These are phyloP conservation scores for Micronycteris hirsuta DNA, from an alignment of 2,113 vertebrate genomes.

Conservation along the genomic window DNA sequence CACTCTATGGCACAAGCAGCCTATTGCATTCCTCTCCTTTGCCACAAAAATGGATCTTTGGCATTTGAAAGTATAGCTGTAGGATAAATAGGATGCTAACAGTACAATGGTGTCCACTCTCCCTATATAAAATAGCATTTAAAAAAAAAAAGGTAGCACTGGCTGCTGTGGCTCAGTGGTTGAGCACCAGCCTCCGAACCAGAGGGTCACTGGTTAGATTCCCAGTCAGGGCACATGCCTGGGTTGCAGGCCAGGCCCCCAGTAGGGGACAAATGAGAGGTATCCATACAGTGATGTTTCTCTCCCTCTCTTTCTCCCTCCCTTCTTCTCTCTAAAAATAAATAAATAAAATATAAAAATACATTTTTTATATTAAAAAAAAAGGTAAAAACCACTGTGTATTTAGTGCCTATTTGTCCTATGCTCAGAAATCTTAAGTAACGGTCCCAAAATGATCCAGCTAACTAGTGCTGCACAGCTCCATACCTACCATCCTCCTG, in stretches of 20 bases:
- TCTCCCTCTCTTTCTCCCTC: too few relatives aligned
- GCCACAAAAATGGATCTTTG: not conserved
- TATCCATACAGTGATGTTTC: too few relatives aligned
- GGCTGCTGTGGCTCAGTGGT: too few relatives aligned
- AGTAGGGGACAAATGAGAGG: too few relatives aligned
- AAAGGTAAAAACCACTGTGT: not conserved
- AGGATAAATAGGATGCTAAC: not conserved
- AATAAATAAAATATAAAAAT: not conserved
- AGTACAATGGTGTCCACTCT: not conserved
- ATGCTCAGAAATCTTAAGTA: not conserved
- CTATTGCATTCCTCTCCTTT: not conserved
- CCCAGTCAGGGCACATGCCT: too few relatives aligned
- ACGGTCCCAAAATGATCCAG: not conserved
- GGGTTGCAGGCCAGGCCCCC: too few relatives aligned
- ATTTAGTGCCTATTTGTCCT: not conserved
- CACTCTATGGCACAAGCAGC: not conserved
- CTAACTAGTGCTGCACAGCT: not conserved
- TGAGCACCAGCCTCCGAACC: too few relatives aligned
- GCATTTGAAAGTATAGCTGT: not conserved
- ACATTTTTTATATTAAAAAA: not conserved
- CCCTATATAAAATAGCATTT: not conserved
- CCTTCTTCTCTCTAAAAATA: too few relatives aligned
- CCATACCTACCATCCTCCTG: not conserved
- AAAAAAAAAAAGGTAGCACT: not conserved
- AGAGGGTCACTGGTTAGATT: too few relatives aligned